phyloP scores from a whole-genome alignment of 2,888 invertebrate genomes.

The Pristionchus japonicus region DNA sequence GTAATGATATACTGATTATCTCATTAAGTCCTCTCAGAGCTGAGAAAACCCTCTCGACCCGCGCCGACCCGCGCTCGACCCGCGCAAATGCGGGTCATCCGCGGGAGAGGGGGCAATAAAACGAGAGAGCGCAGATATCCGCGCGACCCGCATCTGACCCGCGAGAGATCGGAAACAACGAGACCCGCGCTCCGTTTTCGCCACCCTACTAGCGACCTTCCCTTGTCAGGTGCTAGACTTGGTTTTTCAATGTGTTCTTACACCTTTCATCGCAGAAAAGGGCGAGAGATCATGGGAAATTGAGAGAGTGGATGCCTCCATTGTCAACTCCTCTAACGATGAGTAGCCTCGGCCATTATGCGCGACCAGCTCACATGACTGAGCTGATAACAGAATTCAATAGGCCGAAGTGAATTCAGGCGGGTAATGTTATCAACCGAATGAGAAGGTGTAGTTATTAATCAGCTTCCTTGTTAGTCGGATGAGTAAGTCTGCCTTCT shows the following conservation, averaged over 20 bases:
- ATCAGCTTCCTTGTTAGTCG: neutral
- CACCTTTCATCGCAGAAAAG: neutral
- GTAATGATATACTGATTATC: no score
- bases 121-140: no score
- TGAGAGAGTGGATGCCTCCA: neutral
- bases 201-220: no score
- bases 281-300: neutral
- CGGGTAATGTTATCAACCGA: neutral
- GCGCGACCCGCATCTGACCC: no score
- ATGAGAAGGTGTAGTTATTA: neutral
- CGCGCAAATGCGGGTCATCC: no score
- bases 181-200: no score
- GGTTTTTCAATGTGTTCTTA: neutral
- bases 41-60: no score
- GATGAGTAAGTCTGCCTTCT: neutral
- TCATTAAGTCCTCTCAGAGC: no score
- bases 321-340: neutral
- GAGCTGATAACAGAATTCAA: neutral
- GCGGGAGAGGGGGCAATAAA: no score
- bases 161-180: no score
- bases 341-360: neutral
- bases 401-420: neutral
- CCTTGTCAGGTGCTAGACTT: neutral
- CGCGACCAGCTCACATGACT: neutral
- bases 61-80: no score